These are phyloP conservation scores for Petaurus breviceps DNA, from an alignment of 2,113 vertebrate species.

Conservation along the genomic window DNA sequence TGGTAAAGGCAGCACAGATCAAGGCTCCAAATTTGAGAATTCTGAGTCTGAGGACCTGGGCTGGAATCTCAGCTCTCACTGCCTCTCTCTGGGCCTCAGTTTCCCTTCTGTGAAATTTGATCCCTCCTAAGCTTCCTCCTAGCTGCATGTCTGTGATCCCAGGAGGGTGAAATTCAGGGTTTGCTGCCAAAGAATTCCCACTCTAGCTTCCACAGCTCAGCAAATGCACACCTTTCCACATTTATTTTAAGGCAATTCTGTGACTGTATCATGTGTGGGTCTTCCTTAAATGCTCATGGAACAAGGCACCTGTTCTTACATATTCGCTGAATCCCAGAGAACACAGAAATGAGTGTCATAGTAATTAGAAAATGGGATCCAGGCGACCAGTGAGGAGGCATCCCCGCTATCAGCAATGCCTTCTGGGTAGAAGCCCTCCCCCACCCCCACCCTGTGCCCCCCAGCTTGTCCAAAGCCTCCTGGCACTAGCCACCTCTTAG, in stretches of 20 bases:
- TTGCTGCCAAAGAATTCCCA: conserved; percentile 69
- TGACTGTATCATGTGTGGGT: conserved; percentile 77
- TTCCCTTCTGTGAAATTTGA: background rate
- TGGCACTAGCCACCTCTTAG: background rate
- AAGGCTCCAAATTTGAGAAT: background rate
- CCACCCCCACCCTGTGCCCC: background rate
- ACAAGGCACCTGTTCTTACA: conserved; percentile 78
- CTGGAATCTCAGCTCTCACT: background rate
- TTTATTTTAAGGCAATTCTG: conserved; percentile 75
- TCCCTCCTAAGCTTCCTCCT: background rate
- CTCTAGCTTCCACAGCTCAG: conserved; percentile 61
- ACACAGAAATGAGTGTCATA: conserved; percentile 75
- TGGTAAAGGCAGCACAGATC: background rate
- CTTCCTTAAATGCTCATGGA: conserved; percentile 77
- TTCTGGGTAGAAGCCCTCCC: background rate
- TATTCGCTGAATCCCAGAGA: conserved; percentile 74
- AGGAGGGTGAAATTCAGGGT: conserved; percentile 51
- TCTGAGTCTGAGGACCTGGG: background rate
- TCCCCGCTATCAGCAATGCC: background rate
- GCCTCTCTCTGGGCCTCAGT: background rate
- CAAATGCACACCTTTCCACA: conserved; percentile 75
- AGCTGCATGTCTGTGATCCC: background rate
- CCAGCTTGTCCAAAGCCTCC: conserved; percentile 72
- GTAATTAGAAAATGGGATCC: conserved; percentile 75
- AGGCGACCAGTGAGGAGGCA: conserved; percentile 64